Base-by-base conservation (phyloP, 2,113 vertebrate species). In the Crocuta crocuta region DNA sequence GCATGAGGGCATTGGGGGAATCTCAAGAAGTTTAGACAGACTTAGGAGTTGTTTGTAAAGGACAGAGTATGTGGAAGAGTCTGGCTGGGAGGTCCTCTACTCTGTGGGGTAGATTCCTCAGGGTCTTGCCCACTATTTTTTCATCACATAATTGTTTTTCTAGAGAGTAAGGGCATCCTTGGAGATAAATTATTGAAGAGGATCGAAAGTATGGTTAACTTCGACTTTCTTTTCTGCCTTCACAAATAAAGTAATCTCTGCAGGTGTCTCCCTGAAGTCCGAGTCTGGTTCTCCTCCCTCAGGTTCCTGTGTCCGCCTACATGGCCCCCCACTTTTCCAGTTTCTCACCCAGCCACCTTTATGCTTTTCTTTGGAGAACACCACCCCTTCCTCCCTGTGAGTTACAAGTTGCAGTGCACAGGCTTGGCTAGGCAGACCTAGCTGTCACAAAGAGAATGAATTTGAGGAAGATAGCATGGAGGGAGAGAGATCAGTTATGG, bases 301-400 rank as follows among this genome's bases (percentile, higher is more conserved):
- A 4, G 74, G 7, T 53, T 73, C 48, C 45, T 65, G 2, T 53
- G 23, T 19, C 65, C 1, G 12, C 48, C 35, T 50, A 17, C 6
- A 1, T 1, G 5, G 21, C 8, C 12, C 28, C 3, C 10, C 4
- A 43, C 33, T 10, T 68, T 89, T 66, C 53, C 0, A 0, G 2
- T 28, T 8, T 8, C 45, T 50, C 28, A 24, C 13, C 24, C 0
- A 48, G 13, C 10, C 23, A 71, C 15, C 4, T 12, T 58, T 2
- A 33, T 10, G 26, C 0, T 33, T 5, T 9, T 91, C 50, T 96
- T 76, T 28, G 33, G 89, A 61, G 80, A 89, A n/a, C 16, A 48
- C 17, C 10, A 7, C 11, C 16, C 33, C 19, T 84, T 83, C 73
- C 5, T 10, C 26, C 31, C 7, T 9, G 10, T 33, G 79, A 4